phyloP scores from a whole-genome alignment of 2,113 vertebrate genomes.

The Thermophis baileyi region DNA sequence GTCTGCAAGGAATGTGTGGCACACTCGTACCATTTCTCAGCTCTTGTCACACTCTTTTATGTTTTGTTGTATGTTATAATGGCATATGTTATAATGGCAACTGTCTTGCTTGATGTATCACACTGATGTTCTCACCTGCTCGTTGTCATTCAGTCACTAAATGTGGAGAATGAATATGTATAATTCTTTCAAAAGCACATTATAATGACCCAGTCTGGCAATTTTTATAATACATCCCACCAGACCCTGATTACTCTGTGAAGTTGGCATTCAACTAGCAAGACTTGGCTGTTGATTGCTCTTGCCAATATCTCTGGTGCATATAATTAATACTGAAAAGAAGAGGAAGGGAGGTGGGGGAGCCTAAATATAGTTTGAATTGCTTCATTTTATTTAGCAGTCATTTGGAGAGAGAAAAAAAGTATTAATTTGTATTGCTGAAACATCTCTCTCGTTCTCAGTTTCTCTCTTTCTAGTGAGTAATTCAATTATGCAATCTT shows the following conservation, averaged over 20 bases:
- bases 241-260: constrained; percentile 67
- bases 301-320: constrained; percentile 63
- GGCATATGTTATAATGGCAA: constrained; percentile 69
- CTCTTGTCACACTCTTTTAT: constrained; percentile 54
- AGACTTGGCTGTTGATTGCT: constrained; percentile 60
- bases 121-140: constrained; percentile 67
- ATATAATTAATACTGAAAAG: constrained; percentile 64
- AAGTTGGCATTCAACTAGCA: constrained; percentile 64
- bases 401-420: constrained; percentile 53
- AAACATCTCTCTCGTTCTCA: constrained; percentile 29
- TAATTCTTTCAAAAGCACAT: constrained; percentile 67
- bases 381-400: constrained; percentile 58
- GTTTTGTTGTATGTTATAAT: no score
- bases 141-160: constrained; percentile 73
- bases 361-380: constrained; percentile 54
- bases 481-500: constrained; percentile 32
- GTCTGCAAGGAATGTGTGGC: constrained; percentile 54
- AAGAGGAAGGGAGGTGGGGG: constrained; percentile 18
- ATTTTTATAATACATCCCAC: constrained; percentile 67
- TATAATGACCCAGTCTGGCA: constrained; percentile 66
- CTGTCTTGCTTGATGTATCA: constrained; percentile 68
- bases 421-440: constrained; percentile 56
- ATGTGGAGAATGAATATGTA: constrained; percentile 71
- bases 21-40: constrained; percentile 66
- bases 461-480: constrained; percentile 17